A percentile compares a stretch with the other conserved stretches of the same genome.
Conservation (phyloP, 2,888 invertebrate genomes). For the Drosophila pegasa region DNA sequence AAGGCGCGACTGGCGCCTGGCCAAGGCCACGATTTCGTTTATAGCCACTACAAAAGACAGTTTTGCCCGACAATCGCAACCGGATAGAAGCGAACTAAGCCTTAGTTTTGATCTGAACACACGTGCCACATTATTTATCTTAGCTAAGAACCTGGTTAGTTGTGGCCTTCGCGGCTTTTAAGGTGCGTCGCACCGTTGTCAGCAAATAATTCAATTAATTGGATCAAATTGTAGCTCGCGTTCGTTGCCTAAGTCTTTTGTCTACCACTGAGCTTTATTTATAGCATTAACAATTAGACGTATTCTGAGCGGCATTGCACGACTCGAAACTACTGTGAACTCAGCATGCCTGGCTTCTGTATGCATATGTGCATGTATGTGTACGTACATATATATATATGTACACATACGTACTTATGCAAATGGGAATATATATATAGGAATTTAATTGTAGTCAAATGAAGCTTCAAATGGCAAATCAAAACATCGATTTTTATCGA, state of each 20-base stretch:
- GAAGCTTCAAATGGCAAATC: too few species aligned
- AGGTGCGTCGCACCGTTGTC: slow-evolving; percentile 64
- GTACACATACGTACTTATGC: too few species aligned
- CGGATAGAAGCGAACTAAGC: slow-evolving; percentile 22
- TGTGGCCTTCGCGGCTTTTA: slow-evolving; percentile 51
- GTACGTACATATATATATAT: too few species aligned
- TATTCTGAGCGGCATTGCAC: background rate
- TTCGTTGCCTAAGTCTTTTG: slow-evolving; percentile 55
- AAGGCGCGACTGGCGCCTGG: slow-evolving; percentile 59
- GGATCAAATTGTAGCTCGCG: slow-evolving; percentile 28
- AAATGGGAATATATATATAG: too few species aligned
- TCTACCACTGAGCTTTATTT: background rate
- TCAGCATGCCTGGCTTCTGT: background rate
- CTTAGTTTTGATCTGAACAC: slow-evolving; percentile 42
- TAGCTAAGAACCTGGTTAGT: slow-evolving; percentile 35
- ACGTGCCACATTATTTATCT: slow-evolving; percentile 61
- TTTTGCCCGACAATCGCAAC: slow-evolving; percentile 30
- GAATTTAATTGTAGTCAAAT: too few species aligned
- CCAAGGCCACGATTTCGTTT: slow-evolving; percentile 67
- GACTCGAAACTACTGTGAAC: background rate
- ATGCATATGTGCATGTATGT: too few species aligned
- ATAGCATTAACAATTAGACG: background rate
- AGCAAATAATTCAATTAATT: slow-evolving; percentile 67
- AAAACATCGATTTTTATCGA: too few species aligned
- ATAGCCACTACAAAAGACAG: slow-evolving; percentile 60